Base-by-base conservation (phyloP, 2,113 vertebrate species). In the Oryzias celebensis region DNA sequence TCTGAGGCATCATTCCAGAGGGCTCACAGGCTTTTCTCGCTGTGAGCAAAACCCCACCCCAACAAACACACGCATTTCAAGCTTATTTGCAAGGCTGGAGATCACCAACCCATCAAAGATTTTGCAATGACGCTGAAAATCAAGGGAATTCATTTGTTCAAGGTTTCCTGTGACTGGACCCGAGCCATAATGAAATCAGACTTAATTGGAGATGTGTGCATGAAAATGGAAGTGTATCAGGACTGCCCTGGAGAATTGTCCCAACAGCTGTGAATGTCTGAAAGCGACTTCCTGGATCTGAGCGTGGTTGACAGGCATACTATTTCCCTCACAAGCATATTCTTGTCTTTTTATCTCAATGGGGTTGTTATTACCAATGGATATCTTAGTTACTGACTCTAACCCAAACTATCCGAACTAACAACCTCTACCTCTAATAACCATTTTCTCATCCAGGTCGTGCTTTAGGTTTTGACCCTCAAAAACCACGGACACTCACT, bases 81-180 rank as follows among this genome's bases (percentile, higher is more conserved):
- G 80, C 61, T 88, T 82, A 84, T 88, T 83, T 85, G 84, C 62
- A 67, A 80, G 65, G 65, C 62, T 73, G 58, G 75, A 84, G 47
- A 61, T 85, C 85, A 91, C 71, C 74, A 87, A 85, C 77, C 88
- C 76, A 87, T 90, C 85, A 90, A 87, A 90, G 73, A 69, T 65
- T 62, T 76, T 75, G 69, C 76, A 68, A 78, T 63, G 65, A 62
- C 53, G 60, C 18, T 3, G 65, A 73, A 63, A 68, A 64, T 68
- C 26, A 43, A 64, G 63, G 48, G 52, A 52, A 28, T 1, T 47
- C 16, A 5, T 59, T 74, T 10, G 49, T 71, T 71, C 55, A 65
- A 31, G 47, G 48, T 83, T 43, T 70, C 56, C 65, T 63, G 42
- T 20, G 26, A 23, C 46, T 63, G 52, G 31, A 62, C 58, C 74